Evolutionary conservation across 1,140 invertebrate species (phyloP), one percentile per base, ranked within the genome.

Genomic region (Drosophila auraria): DNA sequence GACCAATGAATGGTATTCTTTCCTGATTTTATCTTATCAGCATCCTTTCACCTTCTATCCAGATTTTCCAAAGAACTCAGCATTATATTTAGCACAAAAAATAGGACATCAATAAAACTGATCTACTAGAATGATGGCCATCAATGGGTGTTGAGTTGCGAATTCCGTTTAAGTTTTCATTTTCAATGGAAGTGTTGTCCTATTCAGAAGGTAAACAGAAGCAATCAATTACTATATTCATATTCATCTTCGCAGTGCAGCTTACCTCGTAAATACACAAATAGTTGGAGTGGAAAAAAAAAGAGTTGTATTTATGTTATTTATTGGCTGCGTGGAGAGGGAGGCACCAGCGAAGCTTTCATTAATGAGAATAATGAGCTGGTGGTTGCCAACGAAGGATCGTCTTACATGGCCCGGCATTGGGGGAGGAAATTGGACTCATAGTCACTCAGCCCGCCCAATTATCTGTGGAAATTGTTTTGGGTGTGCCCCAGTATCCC

Each of bases 331-430:
- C 59, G 23, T 66, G 27, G 53, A 68, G 47, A 64, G 54, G 60
- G 59, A 40, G 49, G 51, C 64, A 60, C 57, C 36, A 23, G 44
- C 59, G 44, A 42, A 82, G 80, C 82, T 84, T 77, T 86, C 76
- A 74, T 87, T 87, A 87, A 87, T 87, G 80, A 75, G 72, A 83
- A 83, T 70, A 73, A 73, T 73, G 70, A 73, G 70, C 44, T 51
- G 56, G 60, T 50, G 30, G 53, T 65, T 66, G 63, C 63, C 63
- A 60, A 47, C 42, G 53, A 56, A 23, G 53, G 53, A 56, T 56
- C 53, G 2, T 56, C 53, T 56, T 56, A 56, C 53, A 38, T n/a
- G 53, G 33, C 17, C 14, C 25, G 40, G 40, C 33, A 38, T 38
- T 27, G 20, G 59, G 14, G 57, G 30, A 76, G 51, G 56, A 9